Conservation (phyloP, 2,113 vertebrate genomes). For the Oriolus oriolus region DNA sequence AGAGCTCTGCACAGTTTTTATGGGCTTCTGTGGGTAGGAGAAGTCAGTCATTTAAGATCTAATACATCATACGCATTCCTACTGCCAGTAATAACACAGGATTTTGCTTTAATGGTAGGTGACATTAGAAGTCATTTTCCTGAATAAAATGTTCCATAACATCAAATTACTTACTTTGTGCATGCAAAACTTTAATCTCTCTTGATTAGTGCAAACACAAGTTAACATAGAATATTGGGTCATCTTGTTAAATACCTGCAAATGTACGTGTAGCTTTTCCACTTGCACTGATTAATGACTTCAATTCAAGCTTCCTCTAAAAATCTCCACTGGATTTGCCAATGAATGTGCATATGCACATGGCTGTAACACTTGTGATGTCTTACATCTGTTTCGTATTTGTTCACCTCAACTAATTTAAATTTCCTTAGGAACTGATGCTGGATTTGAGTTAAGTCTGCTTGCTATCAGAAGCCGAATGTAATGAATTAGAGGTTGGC, state of each 20-base stretch:
- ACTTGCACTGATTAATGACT: background rate
- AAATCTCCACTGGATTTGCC: background rate
- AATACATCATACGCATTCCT: background rate
- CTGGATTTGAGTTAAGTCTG: background rate
- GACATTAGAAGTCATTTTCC: background rate
- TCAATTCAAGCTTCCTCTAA: background rate
- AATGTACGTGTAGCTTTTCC: background rate
- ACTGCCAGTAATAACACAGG: background rate
- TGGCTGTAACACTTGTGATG: background rate
- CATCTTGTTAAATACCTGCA: background rate
- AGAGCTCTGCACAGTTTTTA: background rate
- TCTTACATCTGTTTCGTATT: background rate
- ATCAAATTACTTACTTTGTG: background rate
- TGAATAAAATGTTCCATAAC: background rate
- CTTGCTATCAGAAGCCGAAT: background rate
- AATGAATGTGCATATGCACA: background rate
- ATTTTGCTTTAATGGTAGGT: background rate
- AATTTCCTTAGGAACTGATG: background rate
- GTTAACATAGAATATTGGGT: background rate
- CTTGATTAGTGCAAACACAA: background rate
- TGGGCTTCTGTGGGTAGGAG: background rate
- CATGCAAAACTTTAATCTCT: background rate
- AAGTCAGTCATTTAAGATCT: background rate
- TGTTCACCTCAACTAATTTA: background rate
- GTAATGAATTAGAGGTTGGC: background rate